Base-by-base conservation (phyloP, 2,113 vertebrate species). In the Brienomyrus brachyistius region DNA sequence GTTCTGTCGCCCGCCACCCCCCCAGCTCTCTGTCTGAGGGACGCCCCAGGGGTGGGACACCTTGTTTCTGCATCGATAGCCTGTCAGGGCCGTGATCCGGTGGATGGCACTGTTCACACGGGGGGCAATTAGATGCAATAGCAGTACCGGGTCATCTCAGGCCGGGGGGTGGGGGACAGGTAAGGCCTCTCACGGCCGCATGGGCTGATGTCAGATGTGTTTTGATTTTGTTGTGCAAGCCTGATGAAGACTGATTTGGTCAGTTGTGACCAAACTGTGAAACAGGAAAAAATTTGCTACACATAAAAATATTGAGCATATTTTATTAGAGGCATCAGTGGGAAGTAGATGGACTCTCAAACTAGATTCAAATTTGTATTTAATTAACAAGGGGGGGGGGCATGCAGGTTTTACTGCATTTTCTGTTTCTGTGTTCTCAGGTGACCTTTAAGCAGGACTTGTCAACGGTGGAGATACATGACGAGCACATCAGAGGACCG, bases 401-500 rank as follows among this genome's bases (percentile, higher is more conserved):
- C 23, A n/a, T 27, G n/a, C 9, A n/a, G 11, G 89, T 92, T 90
- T 93, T 91, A 89, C 91, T 91, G 82, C 90, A 6, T 82, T 92
- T 89, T 91, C 90, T 93, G 91, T 94, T 91, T 91, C 80, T 89
- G 11, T 77, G 10, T 66, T 48, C 93, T 91, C 94, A 99, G 98
- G 98, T 99, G 94, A 99, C 98, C 91, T 99, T 99, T 95, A 97
- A 97, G 93, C 96, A 97, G 82, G 97, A 98, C 94, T 97, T 97
- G 91, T 97, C 98, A 92, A 98, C 97, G 80, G 96, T 97, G 35
- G 98, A 99, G 96, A 98, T 99, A 89, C 98, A 99, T 47, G 98
- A 99, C 95, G 98, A 99, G 90, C 97, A 97, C 95, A 98, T 99
- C 96, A 98, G 98, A 94, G 98, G 98, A 85, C 96, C 97, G 77